Percentiles rank a stretch among this genome's conserved stretches.
Conservation (phyloP, 2,888 invertebrate species). For the Rambutsinella grinnellia region DNA sequence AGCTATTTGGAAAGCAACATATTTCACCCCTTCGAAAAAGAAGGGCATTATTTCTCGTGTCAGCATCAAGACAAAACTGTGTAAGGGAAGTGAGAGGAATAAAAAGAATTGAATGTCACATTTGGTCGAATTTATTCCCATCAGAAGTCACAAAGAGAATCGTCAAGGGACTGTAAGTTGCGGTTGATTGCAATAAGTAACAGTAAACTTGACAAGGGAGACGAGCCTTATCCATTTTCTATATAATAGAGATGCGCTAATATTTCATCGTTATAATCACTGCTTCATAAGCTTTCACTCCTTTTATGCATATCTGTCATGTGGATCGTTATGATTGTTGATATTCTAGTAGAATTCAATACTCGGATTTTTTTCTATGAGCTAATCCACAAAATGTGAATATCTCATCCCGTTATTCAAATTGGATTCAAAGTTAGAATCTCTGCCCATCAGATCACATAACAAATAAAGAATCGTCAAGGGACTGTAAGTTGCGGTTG, state of each 20-base stretch:
- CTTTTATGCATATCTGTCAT: background rate
- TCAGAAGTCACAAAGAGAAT: conserved; percentile 64
- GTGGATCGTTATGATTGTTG: too few relatives aligned
- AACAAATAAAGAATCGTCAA: conserved; percentile 48
- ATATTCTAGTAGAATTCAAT: too few relatives aligned
- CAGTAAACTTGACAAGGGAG: background rate
- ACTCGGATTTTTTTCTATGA: too few relatives aligned
- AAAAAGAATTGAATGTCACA: conserved; percentile 66
- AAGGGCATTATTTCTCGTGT: conserved; percentile 16
- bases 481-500: conserved; percentile 48
- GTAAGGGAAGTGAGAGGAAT: conserved; percentile 11
- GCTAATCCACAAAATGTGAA: too few relatives aligned
- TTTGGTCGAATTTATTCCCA: conserved; percentile 65
- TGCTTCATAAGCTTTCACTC: background rate
- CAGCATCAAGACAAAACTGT: background rate
- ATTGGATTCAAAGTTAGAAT: too few relatives aligned
- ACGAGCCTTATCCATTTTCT: background rate
- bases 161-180: conserved; percentile 57
- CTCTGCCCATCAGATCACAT: too few relatives aligned
- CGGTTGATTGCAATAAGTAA: background rate
- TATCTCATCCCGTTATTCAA: too few relatives aligned
- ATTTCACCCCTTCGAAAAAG: background rate
- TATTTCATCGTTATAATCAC: background rate
- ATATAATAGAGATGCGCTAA: background rate
- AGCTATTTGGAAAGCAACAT: background rate